Evolutionary conservation across 2,797 vertebrate species (phyloP).

Genomic region (Anguilla pacifica): DNA sequence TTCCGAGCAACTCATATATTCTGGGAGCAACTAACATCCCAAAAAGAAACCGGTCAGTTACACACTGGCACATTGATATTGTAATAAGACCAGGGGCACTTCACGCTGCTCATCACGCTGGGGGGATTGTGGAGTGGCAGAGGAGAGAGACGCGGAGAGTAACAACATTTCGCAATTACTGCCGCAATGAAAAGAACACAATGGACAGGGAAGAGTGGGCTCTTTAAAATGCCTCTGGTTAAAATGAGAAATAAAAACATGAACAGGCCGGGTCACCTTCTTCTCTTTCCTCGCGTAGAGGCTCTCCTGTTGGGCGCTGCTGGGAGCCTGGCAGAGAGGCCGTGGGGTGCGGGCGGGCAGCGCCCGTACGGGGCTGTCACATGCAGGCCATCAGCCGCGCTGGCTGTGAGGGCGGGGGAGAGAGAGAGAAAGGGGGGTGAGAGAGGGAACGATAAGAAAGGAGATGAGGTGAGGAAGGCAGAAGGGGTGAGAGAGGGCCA

Average conservation of each 20-base stretch:
- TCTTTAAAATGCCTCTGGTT: not conserved
- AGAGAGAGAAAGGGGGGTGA: not conserved
- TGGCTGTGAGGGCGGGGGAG: not conserved
- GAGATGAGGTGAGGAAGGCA: not conserved
- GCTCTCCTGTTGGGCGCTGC: not conserved
- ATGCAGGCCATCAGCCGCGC: not conserved
- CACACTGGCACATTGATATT: not conserved
- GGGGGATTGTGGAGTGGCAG: not conserved
- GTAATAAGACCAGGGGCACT: not conserved
- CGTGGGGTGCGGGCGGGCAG: not conserved
- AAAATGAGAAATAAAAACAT: not conserved
- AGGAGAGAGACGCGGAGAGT: not conserved
- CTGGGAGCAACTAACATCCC: not conserved
- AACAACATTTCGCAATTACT: not conserved
- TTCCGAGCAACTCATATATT: not conserved
- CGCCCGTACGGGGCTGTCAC: not conserved
- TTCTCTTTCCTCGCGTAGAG: not conserved
- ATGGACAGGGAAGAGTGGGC: not conserved
- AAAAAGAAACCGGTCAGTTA: not conserved
- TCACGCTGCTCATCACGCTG: not conserved
- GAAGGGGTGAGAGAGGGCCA: not conserved
- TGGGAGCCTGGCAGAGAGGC: not conserved
- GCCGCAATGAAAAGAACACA: not conserved
- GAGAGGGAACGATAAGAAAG: not conserved
- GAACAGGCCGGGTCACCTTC: not conserved